A percentile compares a stretch with the other conserved stretches of the same genome.
phyloP scores from a whole-genome alignment of 2,888 invertebrate species.

The Torymus tubicola region DNA sequence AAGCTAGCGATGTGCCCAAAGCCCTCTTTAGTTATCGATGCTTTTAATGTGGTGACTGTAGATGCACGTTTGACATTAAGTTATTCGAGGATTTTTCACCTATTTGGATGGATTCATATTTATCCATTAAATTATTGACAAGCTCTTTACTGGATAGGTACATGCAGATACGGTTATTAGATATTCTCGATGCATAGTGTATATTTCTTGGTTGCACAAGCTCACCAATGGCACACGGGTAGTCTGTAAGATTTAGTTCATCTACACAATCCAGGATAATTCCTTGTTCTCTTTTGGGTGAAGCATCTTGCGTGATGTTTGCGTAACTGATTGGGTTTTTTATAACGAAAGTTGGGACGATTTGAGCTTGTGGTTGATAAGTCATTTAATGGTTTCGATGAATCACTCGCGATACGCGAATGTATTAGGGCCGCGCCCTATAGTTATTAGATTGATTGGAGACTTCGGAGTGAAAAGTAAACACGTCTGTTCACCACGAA shows the following conservation, averaged over 20 bases:
- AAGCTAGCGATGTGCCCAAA: conserved; percentile 62
- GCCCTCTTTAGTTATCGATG: conserved; percentile 7
- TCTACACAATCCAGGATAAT: background rate
- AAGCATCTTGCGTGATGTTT: no score
- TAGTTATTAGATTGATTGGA: no score
- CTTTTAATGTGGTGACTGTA: background rate
- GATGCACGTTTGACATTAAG: background rate
- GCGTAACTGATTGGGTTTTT: no score
- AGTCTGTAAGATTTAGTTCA: background rate
- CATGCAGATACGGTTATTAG: conserved; percentile 19
- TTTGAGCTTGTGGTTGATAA: no score
- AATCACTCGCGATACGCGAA: no score
- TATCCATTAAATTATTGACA: conserved; percentile 29
- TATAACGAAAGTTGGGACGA: no score
- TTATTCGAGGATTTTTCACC: conserved; percentile 35
- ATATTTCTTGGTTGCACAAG: background rate
- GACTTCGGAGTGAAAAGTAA: no score
- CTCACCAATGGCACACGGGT: background rate
- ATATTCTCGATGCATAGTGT: background rate
- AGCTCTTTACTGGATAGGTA: conserved; percentile 42
- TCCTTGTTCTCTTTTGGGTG: background rate
- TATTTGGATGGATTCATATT: conserved; percentile 54
- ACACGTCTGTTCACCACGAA: no score
- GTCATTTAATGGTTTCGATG: no score
- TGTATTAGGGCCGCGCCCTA: no score